Conservation (phyloP, 1,140 invertebrate genomes). For the Latrodectus geometricus region DNA sequence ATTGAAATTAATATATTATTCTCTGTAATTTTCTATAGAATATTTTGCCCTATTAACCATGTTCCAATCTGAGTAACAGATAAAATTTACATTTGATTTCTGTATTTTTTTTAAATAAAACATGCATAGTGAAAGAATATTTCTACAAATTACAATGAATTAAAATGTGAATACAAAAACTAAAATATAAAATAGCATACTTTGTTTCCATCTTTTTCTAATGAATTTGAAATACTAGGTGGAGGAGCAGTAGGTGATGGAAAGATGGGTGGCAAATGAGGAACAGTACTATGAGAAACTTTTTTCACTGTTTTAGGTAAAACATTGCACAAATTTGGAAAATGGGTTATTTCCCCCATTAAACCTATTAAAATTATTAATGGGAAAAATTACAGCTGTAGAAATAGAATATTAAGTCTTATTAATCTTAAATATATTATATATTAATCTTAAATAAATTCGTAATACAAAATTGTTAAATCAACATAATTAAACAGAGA, state of each 20-base stretch:
- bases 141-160: too few species aligned
- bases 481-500: neutral
- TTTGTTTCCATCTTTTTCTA: constrained; percentile 42
- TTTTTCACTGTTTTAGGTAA: neutral
- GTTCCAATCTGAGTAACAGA: too few species aligned
- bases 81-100: too few species aligned
- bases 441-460: neutral
- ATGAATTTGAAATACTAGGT: constrained; percentile 29
- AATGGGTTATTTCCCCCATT: constrained; percentile 47
- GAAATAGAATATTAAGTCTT: neutral
- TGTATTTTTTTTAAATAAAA: too few species aligned
- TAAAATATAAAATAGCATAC: neutral
- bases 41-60: too few species aligned
- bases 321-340: constrained; percentile 39
- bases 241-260: constrained; percentile 27
- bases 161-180: too few species aligned
- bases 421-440: too few species aligned
- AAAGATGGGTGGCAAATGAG: constrained; percentile 33
- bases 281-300: constrained; percentile 5
- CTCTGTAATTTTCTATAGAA: too few species aligned
- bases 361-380: constrained; percentile 14
- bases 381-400: neutral
- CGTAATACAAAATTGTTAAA: neutral
- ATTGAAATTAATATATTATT: too few species aligned
- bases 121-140: too few species aligned